Conservation (phyloP, 2,888 invertebrate species). For the Tipula helvola region DNA sequence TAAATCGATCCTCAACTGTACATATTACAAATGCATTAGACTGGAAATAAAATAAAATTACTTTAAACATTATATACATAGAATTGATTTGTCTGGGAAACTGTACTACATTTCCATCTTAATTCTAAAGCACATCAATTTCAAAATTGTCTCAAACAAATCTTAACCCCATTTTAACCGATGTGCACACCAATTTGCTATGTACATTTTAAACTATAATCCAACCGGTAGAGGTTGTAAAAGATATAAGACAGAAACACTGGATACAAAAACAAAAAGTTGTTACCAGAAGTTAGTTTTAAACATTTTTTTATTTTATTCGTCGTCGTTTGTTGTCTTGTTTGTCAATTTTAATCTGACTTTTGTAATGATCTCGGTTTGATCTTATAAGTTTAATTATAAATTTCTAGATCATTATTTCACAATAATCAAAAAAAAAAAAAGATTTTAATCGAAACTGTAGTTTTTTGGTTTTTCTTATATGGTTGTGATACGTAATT, state of each 20-base stretch:
- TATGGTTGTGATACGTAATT: not conserved
- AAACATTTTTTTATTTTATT: not conserved
- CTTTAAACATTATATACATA: not conserved
- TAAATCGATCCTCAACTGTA: not conserved
- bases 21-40: not conserved
- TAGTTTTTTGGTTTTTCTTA: too few relatives aligned
- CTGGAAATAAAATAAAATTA: not conserved
- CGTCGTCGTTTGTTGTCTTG: not conserved
- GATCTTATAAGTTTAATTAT: not conserved
- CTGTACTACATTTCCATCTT: not conserved
- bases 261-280: not conserved
- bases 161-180: not conserved
- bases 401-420: not conserved
- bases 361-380: constrained; percentile 4
- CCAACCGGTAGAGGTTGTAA: not conserved
- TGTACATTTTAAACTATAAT: not conserved
- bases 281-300: not conserved
- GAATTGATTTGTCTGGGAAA: not conserved
- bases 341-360: constrained; percentile 4
- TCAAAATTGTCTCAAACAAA: not conserved
- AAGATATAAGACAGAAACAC: not conserved
- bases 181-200: not conserved
- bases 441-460: not conserved
- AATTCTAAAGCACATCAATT: not conserved
- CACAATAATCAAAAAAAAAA: not conserved